phyloP scores from a whole-genome alignment of 2,888 invertebrate species.

The Coelopa pilipes region DNA sequence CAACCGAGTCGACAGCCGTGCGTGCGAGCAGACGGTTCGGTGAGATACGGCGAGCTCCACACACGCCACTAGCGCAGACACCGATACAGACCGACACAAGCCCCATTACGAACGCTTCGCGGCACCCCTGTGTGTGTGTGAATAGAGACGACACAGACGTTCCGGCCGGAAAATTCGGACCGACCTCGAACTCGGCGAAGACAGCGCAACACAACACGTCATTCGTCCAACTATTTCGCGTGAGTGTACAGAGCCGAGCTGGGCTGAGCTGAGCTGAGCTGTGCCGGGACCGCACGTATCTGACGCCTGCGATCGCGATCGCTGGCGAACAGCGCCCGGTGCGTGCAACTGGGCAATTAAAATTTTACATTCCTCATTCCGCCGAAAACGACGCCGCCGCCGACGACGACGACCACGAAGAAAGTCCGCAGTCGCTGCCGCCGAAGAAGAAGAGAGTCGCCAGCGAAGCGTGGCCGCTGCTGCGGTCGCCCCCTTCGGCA shows the following conservation, averaged over 20 bases:
- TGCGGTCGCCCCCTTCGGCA: too few species aligned
- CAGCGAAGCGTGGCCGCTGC: too few species aligned
- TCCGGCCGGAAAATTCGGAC: too few species aligned
- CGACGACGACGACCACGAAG: too few species aligned
- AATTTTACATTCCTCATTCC: slow-evolving; percentile 38
- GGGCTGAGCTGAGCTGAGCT: too few species aligned
- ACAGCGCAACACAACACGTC: neutral
- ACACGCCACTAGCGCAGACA: neutral
- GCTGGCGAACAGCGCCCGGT: slow-evolving; percentile 32
- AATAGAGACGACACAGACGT: too few species aligned
- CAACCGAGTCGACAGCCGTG: slow-evolving; percentile 18
- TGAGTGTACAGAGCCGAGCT: slow-evolving; percentile 24
- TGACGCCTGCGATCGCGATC: slow-evolving; percentile 16
- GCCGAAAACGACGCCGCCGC: too few species aligned
- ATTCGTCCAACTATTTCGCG: slow-evolving; percentile 14
- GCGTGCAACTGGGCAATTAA: slow-evolving; percentile 51
- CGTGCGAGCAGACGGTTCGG: slow-evolving; percentile 26
- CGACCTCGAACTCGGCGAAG: neutral
- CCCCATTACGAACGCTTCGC: too few species aligned
- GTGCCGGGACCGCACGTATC: neutral
- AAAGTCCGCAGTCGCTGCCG: too few species aligned
- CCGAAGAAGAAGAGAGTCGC: too few species aligned
- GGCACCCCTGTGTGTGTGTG: too few species aligned
- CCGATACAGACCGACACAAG: neutral
- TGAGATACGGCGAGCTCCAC: neutral